Conservation (phyloP, 2,888 invertebrate species). For the Disparrhopalites patrizii region DNA sequence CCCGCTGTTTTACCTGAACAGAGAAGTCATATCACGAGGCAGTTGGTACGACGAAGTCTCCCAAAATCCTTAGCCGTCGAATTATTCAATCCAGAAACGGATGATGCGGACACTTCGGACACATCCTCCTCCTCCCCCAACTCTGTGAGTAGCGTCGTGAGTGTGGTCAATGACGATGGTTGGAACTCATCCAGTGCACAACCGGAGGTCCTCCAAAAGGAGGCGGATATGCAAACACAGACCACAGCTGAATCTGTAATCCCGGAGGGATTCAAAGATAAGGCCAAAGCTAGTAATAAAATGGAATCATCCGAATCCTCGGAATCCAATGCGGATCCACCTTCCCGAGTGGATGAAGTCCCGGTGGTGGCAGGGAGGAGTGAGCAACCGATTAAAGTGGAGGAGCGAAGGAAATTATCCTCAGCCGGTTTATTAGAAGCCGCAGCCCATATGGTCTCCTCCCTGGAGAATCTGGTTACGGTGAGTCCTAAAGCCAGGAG, state of each 20-base stretch:
- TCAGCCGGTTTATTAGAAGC: conserved; percentile 58
- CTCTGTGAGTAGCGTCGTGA: conserved; percentile 80
- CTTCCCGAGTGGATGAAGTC: neutral
- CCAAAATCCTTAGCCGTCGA: conserved; percentile 75
- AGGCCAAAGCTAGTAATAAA: no score
- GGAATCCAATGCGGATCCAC: no score
- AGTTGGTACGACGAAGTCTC: conserved; percentile 51
- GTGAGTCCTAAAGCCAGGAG: conserved; percentile 59
- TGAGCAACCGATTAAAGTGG: neutral
- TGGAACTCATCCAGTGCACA: neutral
- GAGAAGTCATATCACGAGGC: conserved; percentile 35
- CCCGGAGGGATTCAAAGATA: no score
- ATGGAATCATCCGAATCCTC: no score
- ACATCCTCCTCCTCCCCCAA: conserved; percentile 83
- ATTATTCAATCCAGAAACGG: conserved; percentile 83
- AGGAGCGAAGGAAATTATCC: conserved; percentile 16
- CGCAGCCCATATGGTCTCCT: conserved; percentile 63
- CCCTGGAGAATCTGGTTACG: conserved; percentile 64
- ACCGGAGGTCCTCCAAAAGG: neutral
- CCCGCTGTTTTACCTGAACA: conserved; percentile 51
- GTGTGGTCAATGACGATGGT: conserved; percentile 63
- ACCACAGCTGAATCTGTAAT: no score
- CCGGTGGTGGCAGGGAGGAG: neutral
- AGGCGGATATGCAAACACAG: no score
- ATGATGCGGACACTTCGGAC: conserved; percentile 78